Base-by-base conservation (phyloP, 1,140 invertebrate genomes). In the Leucophenga varia region DNA sequence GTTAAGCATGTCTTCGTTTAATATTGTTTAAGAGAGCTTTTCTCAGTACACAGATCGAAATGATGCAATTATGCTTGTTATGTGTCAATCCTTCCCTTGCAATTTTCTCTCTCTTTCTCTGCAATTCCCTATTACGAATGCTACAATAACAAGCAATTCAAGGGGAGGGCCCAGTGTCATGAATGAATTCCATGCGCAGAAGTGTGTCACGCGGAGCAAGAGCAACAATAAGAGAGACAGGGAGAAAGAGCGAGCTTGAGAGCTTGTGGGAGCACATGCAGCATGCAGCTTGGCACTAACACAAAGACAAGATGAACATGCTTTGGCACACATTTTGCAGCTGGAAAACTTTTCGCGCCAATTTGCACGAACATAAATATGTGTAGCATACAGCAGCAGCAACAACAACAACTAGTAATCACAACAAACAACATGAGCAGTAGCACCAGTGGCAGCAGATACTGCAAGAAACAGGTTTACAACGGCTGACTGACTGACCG, bases 391-490 rank as follows among this genome's bases (percentile, higher is more conserved):
- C n/a, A n/a, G n/a, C n/a, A n/a, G n/a, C n/a, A n/a, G n/a, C n/a
- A n/a, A n/a, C n/a, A n/a, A n/a, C n/a, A n/a, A n/a, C n/a, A n/a
- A n/a, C n/a, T n/a, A n/a, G n/a, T n/a, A n/a, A n/a, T n/a, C n/a
- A n/a, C n/a, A n/a, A n/a, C n/a, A n/a, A n/a, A n/a, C n/a, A n/a
- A n/a, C n/a, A n/a, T n/a, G n/a, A n/a, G n/a, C n/a, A 28, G 12
- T 28, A 28, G 44, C 47, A 53, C 51, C 47, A 28, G 25, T 12
- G 25, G 12, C 12, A 12, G 25, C 25, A 28, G 25, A 57, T n/a
- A n/a, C n/a, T n/a, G n/a, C n/a, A n/a, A n/a, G n/a, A n/a, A 65
- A 65, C 63, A 49, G 63, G 63, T 65, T 65, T 63, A 32, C 55
- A 61, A 55, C 59, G 52, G 38, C 55, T 65, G 58, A 28, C 6